Evolutionary conservation across 2,113 vertebrate genomes (phyloP).

Genomic region (human (Homo sapiens)): DNA sequence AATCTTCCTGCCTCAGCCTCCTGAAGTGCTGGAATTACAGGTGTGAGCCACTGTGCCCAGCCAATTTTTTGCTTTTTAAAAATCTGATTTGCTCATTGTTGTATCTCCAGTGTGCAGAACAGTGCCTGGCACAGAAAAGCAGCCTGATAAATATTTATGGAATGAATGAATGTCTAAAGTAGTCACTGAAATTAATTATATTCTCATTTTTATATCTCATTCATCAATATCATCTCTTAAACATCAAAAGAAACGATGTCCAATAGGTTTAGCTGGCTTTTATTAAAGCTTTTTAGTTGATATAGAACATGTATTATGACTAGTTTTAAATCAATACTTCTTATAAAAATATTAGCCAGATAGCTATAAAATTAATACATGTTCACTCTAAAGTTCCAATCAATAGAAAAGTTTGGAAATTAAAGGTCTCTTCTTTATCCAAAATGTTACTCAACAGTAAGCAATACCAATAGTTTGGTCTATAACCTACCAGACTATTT

Average conservation of each 20-base stretch:
- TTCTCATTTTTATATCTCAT: background rate
- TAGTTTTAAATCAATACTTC: constrained; percentile 10
- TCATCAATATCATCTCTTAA: background rate
- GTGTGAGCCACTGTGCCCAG: no score
- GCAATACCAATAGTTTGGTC: background rate
- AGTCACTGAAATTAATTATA: background rate
- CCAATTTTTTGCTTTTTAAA: no score
- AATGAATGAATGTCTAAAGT: background rate
- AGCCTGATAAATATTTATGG: background rate
- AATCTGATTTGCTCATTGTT: background rate
- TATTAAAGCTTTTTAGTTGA: background rate
- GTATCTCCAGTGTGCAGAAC: background rate
- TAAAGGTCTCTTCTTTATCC: background rate
- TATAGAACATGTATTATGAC: background rate
- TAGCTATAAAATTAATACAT: constrained; percentile 18
- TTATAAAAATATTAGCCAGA: background rate
- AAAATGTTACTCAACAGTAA: constrained; percentile 30
- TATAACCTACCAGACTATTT: background rate
- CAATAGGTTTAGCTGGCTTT: constrained; percentile 9
- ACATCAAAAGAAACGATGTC: constrained; percentile 19
- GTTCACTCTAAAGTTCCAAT: background rate
- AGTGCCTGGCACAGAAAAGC: background rate
- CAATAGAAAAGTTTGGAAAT: background rate
- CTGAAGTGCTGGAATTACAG: no score
- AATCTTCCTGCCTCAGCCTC: no score